These are phyloP conservation scores for Nephrotoma guestfalica DNA, from an alignment of 2,888 invertebrate genomes.

Conservation along the genomic window DNA sequence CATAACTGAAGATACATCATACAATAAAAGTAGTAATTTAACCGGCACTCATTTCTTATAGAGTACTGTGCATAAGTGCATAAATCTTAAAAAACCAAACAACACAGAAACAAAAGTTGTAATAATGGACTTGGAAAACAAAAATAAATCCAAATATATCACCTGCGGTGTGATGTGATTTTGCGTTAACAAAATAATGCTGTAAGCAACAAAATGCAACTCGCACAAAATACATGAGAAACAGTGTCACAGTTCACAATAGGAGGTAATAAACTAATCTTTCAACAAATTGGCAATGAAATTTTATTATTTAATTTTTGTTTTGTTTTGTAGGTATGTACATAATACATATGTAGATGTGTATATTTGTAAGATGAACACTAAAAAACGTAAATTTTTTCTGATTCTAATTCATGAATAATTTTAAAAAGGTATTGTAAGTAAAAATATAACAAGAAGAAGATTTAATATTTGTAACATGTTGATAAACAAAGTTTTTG, in stretches of 20 bases:
- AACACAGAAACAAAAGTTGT: not conserved
- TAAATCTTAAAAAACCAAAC: not conserved
- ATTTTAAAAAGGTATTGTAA: not conserved
- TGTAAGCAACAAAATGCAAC: not conserved
- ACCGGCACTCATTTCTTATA: not conserved
- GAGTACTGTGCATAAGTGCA: not conserved
- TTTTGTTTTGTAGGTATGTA: not conserved
- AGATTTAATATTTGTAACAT: not conserved
- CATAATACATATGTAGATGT: not conserved
- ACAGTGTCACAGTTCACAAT: slow-evolving; percentile 3
- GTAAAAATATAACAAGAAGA: not conserved
- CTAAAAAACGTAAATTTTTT: not conserved
- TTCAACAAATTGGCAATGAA: slow-evolving; percentile 4
- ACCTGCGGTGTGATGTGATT: slow-evolving; percentile 4
- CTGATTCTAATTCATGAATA: not conserved
- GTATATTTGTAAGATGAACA: not conserved
- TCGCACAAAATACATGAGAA: not conserved
- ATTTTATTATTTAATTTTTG: not conserved
- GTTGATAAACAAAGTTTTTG: not conserved
- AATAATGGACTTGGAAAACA: not conserved
- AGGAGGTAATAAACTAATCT: slow-evolving; percentile 2
- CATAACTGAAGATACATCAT: not conserved
- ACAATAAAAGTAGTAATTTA: not conserved
- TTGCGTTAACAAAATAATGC: not conserved
- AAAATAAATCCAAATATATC: not conserved